A percentile compares a stretch with the other conserved stretches of the same genome.
These are phyloP conservation scores for Eristalis arbustorum DNA, from an alignment of 2,888 invertebrate genomes.

Conservation along the genomic window DNA sequence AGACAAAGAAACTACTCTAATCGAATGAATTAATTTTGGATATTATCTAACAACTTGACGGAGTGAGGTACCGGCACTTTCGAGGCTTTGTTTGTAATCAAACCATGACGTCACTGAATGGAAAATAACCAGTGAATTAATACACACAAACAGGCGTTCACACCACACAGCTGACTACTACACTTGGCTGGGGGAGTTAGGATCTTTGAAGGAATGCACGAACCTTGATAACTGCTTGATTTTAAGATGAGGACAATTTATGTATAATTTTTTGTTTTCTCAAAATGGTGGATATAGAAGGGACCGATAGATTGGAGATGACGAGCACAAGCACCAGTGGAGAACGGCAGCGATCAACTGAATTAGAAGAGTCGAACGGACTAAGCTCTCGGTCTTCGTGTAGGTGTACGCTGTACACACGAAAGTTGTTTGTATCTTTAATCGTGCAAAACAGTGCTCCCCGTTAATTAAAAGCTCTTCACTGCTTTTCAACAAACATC, in stretches of 20 bases:
- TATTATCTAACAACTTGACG: not conserved
- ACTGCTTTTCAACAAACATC: not conserved
- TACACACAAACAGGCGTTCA: not conserved
- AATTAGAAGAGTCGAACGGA: constrained; percentile 17
- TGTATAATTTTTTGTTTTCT: not conserved
- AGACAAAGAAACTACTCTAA: not conserved
- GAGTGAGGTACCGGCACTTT: constrained; percentile 13
- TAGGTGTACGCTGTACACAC: not conserved
- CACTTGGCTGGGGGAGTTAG: not conserved
- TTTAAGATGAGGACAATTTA: not conserved
- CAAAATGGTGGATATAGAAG: not conserved
- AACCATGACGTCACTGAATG: constrained; percentile 28
- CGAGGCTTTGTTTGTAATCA: constrained; percentile 48
- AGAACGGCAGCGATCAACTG: constrained; percentile 50
- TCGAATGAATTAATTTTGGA: constrained; percentile 7
- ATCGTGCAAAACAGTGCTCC: constrained; percentile 15
- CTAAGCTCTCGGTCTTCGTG: constrained; percentile 14
- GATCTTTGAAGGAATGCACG: not conserved
- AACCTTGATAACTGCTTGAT: constrained; percentile 23
- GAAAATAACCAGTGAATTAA: not conserved
- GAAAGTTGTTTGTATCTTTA: constrained; percentile 22
- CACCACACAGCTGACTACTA: not conserved
- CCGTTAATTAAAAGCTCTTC: constrained; percentile 37
- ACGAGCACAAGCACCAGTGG: constrained; percentile 20
- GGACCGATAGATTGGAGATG: not conserved